Conservation (phyloP, 2,888 invertebrate species). For the Alcis repandata region DNA sequence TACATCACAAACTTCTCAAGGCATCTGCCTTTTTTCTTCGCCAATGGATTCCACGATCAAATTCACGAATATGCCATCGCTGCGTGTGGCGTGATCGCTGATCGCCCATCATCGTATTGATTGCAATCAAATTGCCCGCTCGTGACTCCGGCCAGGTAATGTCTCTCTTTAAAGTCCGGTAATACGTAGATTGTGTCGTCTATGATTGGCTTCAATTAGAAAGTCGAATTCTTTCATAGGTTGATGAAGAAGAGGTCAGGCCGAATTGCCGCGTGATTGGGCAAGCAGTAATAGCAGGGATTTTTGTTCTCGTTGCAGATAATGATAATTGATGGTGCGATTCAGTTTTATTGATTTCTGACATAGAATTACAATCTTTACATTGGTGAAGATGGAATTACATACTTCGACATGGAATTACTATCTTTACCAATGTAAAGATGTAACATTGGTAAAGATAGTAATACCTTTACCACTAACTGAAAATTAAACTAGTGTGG, state of each 20-base stretch:
- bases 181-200: constrained; percentile 42
- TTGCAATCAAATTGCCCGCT: constrained; percentile 79
- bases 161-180: constrained; percentile 78
- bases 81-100: constrained; percentile 56
- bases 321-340: constrained; percentile 2
- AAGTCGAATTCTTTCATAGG: constrained; percentile 36
- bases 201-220: constrained; percentile 40
- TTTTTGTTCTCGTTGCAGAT: background rate
- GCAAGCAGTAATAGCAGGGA: constrained; percentile 1
- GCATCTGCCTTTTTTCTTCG: background rate
- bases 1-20: background rate
- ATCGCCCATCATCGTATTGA: constrained; percentile 64
- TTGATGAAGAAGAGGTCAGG: constrained; percentile 34
- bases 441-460: no score
- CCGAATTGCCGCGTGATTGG: constrained; percentile 40
- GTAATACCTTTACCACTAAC: no score
- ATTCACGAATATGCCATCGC: constrained; percentile 27
- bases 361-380: no score
- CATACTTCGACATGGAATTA: no score
- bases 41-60: constrained; percentile 12
- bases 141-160: constrained; percentile 78
- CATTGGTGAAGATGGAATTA: no score
- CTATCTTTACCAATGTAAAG: no score
- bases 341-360: background rate
- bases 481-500: no score